Percentiles rank a stretch among this genome's conserved stretches.
phyloP scores from a whole-genome alignment of 2,797 vertebrate species.

The Gymnoscopelus braueri region DNA sequence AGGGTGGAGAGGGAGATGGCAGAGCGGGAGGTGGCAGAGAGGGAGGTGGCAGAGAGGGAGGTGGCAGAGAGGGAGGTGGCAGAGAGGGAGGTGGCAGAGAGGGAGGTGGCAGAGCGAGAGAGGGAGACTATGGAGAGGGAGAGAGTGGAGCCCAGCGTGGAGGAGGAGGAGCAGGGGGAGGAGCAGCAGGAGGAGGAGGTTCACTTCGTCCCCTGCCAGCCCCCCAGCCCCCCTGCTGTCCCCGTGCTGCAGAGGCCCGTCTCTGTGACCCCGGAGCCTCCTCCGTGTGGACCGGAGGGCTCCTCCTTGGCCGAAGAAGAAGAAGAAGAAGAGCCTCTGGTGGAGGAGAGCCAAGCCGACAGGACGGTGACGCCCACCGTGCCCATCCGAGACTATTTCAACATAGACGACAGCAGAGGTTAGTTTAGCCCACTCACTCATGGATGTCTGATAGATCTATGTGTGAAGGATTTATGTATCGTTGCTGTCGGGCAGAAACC shows the following conservation, averaged over 20 bases:
- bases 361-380: constrained; percentile 36
- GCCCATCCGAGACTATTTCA: constrained; percentile 80
- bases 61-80: neutral
- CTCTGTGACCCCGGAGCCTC: constrained; percentile 54
- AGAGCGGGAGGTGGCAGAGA: constrained; percentile 3
- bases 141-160: constrained; percentile 59
- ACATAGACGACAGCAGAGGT: constrained; percentile 80
- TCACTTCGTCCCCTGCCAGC: constrained; percentile 66
- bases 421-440: constrained; percentile 65
- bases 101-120: constrained; percentile 57
- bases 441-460: neutral
- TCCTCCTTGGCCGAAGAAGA: constrained; percentile 53
- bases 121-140: constrained; percentile 25
- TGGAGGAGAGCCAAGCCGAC: constrained; percentile 73
- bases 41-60: constrained; percentile 30
- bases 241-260: constrained; percentile 57
- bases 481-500: no score
- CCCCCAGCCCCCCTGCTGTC: constrained; percentile 72
- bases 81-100: constrained; percentile 1
- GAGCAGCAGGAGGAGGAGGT: constrained; percentile 62
- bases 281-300: constrained; percentile 51
- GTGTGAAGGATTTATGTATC: neutral
- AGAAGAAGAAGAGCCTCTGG: constrained; percentile 53
- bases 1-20: constrained; percentile 30
- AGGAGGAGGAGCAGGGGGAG: constrained; percentile 57